Percentiles rank a stretch among this genome's conserved stretches.
phyloP scores from a whole-genome alignment of 2,888 invertebrate species.

The Muschampia plurimacula region DNA sequence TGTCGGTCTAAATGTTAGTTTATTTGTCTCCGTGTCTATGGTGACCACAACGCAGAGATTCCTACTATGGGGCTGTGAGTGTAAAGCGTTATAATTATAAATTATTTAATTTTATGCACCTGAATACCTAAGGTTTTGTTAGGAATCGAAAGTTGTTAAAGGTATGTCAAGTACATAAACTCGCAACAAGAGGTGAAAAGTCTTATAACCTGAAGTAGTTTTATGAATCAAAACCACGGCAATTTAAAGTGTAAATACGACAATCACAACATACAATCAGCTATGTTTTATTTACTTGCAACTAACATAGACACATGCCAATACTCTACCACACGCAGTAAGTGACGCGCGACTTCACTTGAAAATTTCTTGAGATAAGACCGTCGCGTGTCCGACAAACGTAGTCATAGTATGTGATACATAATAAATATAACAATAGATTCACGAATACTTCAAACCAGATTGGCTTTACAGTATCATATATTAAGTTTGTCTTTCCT shows the following conservation, averaged over 20 bases:
- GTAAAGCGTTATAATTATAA: no score
- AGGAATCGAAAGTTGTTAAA: no score
- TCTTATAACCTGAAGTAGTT: no score
- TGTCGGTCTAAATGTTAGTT: no score
- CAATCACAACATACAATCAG: background rate
- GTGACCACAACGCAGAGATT: no score
- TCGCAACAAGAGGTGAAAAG: no score
- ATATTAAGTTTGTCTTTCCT: constrained; percentile 40
- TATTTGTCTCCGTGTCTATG: no score
- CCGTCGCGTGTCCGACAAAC: constrained; percentile 69
- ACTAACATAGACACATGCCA: constrained; percentile 61
- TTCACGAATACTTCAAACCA: constrained; percentile 3
- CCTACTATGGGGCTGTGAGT: no score
- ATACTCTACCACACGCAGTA: constrained; percentile 70
- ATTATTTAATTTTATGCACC: no score
- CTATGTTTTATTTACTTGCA: background rate
- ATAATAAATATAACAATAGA: constrained; percentile 45
- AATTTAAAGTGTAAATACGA: background rate
- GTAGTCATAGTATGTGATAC: constrained; percentile 49
- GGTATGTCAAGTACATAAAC: no score
- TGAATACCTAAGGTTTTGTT: no score
- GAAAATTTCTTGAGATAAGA: constrained; percentile 76
- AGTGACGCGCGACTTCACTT: constrained; percentile 74
- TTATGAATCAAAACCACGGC: no score
- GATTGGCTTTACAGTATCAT: constrained; percentile 10